Conservation (phyloP, 2,797 vertebrate species). For the Microctenopoma stevenorrisi region DNA sequence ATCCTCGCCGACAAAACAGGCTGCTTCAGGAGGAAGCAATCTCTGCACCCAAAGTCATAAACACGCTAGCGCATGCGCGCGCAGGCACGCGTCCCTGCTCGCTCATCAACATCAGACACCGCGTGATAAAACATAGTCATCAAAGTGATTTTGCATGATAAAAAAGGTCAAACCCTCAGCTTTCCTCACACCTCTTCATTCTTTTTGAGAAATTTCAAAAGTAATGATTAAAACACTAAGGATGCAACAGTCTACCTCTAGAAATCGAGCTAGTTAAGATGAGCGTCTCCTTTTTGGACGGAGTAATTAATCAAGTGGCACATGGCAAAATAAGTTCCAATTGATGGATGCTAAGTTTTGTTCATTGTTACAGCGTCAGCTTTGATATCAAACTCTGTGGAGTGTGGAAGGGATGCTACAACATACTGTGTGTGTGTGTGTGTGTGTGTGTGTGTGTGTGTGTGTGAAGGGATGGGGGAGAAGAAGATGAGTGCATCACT, state of each 20-base stretch:
- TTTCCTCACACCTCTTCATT: slow-evolving; percentile 67
- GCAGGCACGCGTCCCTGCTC: slow-evolving; percentile 38
- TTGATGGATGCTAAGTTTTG: slow-evolving; percentile 62
- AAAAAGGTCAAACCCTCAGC: slow-evolving; percentile 66
- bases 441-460: slow-evolving; percentile 10
- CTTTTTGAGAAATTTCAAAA: slow-evolving; percentile 52
- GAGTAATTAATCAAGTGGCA: slow-evolving; percentile 62
- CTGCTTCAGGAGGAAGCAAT: slow-evolving; percentile 67
- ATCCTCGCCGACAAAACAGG: slow-evolving; percentile 59
- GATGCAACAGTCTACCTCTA: slow-evolving; percentile 76
- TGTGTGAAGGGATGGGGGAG: slow-evolving; percentile 44
- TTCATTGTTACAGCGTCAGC: slow-evolving; percentile 59
- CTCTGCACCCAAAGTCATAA: slow-evolving; percentile 66
- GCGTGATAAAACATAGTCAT: slow-evolving; percentile 76
- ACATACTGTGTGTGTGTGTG: slow-evolving; percentile 66
- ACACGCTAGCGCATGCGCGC: slow-evolving; percentile 20
- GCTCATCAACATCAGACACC: slow-evolving; percentile 61
- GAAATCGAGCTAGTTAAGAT: slow-evolving; percentile 71
- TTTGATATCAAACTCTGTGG: slow-evolving; percentile 53
- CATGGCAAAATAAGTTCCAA: slow-evolving; percentile 59
- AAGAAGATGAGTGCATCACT: slow-evolving; percentile 72
- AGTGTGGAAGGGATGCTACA: slow-evolving; percentile 72
- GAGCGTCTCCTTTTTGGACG: slow-evolving; percentile 56
- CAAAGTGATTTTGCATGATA: slow-evolving; percentile 77
- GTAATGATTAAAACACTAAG: slow-evolving; percentile 62